Evolutionary conservation across 37 sponge, comb jelly and placozoan genomes (phyloP), one percentile per base, ranked within the genome.

Genomic region (Tethya wilhelma): DNA sequence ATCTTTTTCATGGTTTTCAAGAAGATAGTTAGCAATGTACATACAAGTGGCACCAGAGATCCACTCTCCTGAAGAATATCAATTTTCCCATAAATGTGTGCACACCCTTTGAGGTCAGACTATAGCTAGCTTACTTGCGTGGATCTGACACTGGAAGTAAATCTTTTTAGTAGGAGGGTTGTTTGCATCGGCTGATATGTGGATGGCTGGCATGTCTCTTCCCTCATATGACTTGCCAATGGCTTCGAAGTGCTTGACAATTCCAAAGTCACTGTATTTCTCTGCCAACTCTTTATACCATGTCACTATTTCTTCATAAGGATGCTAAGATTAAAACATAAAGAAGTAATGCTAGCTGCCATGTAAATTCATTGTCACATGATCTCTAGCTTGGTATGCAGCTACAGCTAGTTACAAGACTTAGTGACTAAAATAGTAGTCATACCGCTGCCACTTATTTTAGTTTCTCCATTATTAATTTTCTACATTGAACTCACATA

Each of bases 41-140:
- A 82, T 87, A 57, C 95, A 94, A 17, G 79, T 79, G 31, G 91
- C 87, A 59, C 95, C 95, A 78, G 87, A 80, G 64, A 94, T 87
- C 95, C 95, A 94, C 69, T 94, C 95, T 58, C 95, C 95, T 94
- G 37, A 23, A 69, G 22, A 6, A 57, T 36, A 6, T 8, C 49
- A 44, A 37, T 34, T n/a, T n/a, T n/a, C n/a, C n/a, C n/a, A n/a
- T n/a, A n/a, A n/a, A n/a, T n/a, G n/a, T n/a, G n/a, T n/a, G n/a
- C n/a, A n/a, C n/a, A n/a, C n/a, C n/a, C n/a, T n/a, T n/a, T n/a
- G n/a, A n/a, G n/a, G n/a, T n/a, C n/a, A n/a, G n/a, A n/a, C n/a
- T n/a, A n/a, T n/a, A n/a, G n/a, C n/a, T n/a, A n/a, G 77, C 90
- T 74, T 56, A 90, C 94, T 86, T 63, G 94, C 94, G 80, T 93